Evolutionary conservation across 2,888 invertebrate genomes (phyloP).

Genomic region (Thera obeliscata): DNA sequence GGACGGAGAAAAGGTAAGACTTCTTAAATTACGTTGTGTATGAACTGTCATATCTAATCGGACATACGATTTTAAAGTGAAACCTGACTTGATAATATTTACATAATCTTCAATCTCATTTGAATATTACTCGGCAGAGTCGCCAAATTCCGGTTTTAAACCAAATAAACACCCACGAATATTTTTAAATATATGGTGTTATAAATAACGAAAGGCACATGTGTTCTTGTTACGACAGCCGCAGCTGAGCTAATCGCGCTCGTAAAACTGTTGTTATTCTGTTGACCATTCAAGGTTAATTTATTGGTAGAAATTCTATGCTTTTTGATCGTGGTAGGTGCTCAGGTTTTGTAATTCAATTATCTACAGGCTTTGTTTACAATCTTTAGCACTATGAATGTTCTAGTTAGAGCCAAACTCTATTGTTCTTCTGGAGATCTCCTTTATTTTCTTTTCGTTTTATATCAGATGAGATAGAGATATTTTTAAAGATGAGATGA

Average conservation of each 20-base stretch:
- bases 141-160: conserved; percentile 14
- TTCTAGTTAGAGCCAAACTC: too few relatives aligned
- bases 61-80: not conserved
- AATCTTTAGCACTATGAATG: too few relatives aligned
- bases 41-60: not conserved
- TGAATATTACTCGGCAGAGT: conserved; percentile 9
- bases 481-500: too few relatives aligned
- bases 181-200: conserved; percentile 11
- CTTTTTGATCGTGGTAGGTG: conserved; percentile 12
- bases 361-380: too few relatives aligned
- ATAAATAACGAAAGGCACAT: conserved; percentile 25
- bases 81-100: conserved; percentile 1
- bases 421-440: too few relatives aligned
- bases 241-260: conserved; percentile 37
- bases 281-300: conserved; percentile 45
- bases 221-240: conserved; percentile 30
- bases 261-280: conserved; percentile 44
- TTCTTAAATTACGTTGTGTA: not conserved
- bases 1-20: conserved; percentile 91
- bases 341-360: not conserved
- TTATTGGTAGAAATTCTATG: conserved; percentile 32
- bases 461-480: too few relatives aligned
- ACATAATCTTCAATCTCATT: conserved; percentile 9
- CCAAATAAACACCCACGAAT: conserved; percentile 23
- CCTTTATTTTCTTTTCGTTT: too few relatives aligned